Conservation (phyloP, 2,113 vertebrate species). For the Psophia crepitans region DNA sequence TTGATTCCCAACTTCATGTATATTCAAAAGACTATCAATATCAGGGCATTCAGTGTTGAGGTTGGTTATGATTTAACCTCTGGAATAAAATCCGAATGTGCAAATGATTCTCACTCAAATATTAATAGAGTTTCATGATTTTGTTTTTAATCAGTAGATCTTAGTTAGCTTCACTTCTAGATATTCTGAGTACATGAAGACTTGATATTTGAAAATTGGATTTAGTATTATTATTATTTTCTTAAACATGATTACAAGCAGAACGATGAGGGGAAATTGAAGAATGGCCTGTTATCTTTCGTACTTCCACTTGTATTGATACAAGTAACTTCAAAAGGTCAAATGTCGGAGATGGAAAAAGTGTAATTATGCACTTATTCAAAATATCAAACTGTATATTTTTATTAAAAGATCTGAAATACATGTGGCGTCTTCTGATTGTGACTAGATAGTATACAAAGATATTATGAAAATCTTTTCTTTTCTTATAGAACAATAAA, state of each 20-base stretch:
- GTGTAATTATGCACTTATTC: not conserved
- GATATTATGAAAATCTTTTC: not conserved
- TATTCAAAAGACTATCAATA: not conserved
- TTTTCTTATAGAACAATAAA: conserved; percentile 88
- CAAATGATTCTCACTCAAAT: not conserved
- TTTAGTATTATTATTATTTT: not conserved
- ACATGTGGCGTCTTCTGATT: not conserved
- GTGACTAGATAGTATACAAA: not conserved
- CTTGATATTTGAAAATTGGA: not conserved
- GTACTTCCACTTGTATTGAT: not conserved
- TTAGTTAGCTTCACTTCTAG: not conserved
- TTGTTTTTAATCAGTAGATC: not conserved
- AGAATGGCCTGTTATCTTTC: not conserved
- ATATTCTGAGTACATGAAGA: not conserved
- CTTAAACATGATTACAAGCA: not conserved
- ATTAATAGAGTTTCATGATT: not conserved
- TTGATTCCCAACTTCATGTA: not conserved
- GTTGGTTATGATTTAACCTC: not conserved
- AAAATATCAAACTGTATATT: not conserved
- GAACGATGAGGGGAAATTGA: not conserved
- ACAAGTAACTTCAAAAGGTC: not conserved
- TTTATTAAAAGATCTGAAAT: not conserved
- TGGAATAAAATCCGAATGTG: not conserved
- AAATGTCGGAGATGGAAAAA: not conserved
- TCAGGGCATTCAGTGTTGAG: not conserved